phyloP scores from a whole-genome alignment of 1,140 invertebrate species.

The Drosophila arawakana region DNA sequence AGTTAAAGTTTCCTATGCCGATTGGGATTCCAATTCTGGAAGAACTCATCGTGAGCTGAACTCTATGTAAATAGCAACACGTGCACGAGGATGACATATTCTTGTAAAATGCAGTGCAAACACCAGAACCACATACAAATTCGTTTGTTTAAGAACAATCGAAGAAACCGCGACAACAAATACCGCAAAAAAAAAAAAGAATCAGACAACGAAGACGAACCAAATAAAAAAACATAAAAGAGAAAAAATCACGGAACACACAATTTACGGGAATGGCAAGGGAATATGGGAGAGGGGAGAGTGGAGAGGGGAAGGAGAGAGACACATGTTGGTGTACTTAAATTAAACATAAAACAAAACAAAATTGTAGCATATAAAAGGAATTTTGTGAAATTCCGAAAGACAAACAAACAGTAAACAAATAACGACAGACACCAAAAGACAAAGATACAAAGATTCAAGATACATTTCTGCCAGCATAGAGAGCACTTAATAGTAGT shows the following conservation, averaged over 20 bases:
- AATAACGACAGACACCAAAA: slow-evolving; percentile 55
- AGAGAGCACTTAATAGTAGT: slow-evolving; percentile 48
- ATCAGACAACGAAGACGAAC: slow-evolving; percentile 21
- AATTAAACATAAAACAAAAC: slow-evolving; percentile 60
- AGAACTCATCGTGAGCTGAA: background rate
- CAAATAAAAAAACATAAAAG: slow-evolving; percentile 10
- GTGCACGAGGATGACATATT: slow-evolving; percentile 56
- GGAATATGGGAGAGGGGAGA: background rate
- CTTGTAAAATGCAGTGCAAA: slow-evolving; percentile 61
- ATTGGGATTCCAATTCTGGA: background rate
- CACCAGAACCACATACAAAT: slow-evolving; percentile 37
- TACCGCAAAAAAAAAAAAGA: slow-evolving; percentile 54
- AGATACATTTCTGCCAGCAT: slow-evolving; percentile 37
- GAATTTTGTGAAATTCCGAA: slow-evolving; percentile 79
- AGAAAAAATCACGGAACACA: slow-evolving; percentile 34
- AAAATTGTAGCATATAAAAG: slow-evolving; percentile 72
- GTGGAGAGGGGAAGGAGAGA: slow-evolving; percentile 6
- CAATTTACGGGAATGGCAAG: slow-evolving; percentile 15
- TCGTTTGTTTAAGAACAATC: slow-evolving; percentile 62
- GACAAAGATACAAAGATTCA: slow-evolving; percentile 50
- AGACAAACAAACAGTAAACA: slow-evolving; percentile 66
- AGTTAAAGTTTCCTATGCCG: too few species aligned
- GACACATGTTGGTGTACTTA: slow-evolving; percentile 56
- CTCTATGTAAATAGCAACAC: slow-evolving; percentile 50
- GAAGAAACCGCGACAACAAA: slow-evolving; percentile 71